These are phyloP conservation scores for Hippoglossus stenolepis DNA, from an alignment of 2,113 vertebrate species.

Conservation along the genomic window DNA sequence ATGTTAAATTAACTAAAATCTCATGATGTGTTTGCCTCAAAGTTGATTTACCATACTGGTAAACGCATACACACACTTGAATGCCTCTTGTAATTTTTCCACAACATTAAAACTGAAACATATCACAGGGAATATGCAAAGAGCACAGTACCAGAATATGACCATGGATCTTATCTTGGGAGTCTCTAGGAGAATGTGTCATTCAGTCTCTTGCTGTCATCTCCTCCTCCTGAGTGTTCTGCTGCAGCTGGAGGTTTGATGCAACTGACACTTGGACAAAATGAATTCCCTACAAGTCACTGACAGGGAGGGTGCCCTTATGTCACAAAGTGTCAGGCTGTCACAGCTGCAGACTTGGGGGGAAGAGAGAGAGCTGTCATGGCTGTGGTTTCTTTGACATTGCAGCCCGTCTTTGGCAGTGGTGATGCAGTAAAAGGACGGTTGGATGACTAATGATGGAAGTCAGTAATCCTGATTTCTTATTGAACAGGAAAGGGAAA, in stretches of 20 bases:
- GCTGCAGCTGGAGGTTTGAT: constrained; percentile 40
- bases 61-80: not conserved
- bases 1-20: too few relatives aligned
- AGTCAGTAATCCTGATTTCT: not conserved
- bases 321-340: constrained; percentile 50
- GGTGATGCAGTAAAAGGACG: constrained; percentile 3
- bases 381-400: constrained; percentile 16
- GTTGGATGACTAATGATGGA: constrained; percentile 14
- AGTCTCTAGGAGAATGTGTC: constrained; percentile 35
- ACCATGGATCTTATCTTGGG: not conserved
- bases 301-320: constrained; percentile 31
- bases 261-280: constrained; percentile 64
- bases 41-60: too few relatives aligned
- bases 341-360: constrained; percentile 26
- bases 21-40: too few relatives aligned
- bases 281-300: constrained; percentile 41
- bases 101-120: not conserved
- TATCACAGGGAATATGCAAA: not conserved
- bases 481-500: not conserved
- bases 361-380: constrained; percentile 28
- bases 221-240: constrained; percentile 23
- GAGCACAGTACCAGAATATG: constrained; percentile 7
- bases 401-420: constrained; percentile 4
- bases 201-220: constrained; percentile 17
- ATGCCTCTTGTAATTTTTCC: not conserved